Evolutionary conservation across 64 coral and sea anemone genomes (phyloP).

Genomic region (Platygyra sinensis): DNA sequence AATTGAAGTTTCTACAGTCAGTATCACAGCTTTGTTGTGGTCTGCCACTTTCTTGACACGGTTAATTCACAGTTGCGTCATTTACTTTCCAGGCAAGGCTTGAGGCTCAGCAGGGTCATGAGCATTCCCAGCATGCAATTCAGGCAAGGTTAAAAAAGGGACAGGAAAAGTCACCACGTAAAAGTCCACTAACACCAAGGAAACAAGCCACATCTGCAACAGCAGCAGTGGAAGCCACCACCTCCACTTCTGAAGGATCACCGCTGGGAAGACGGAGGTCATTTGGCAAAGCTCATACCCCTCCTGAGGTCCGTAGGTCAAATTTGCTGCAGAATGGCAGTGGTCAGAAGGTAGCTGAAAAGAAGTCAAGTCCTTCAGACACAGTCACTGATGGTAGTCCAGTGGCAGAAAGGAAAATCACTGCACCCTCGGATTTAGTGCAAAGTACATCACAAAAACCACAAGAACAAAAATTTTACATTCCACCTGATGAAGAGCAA

Average conservation of each 20-base stretch:
- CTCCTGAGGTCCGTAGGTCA: conserved; percentile 27
- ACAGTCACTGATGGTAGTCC: conserved; percentile 37
- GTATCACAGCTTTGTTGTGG: too few relatives aligned
- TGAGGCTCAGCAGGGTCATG: conserved; percentile 71
- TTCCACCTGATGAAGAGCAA: background rate
- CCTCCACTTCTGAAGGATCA: background rate
- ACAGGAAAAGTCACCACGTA: background rate
- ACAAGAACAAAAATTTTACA: background rate
- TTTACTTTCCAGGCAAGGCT: conserved; percentile 69
- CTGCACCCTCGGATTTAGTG: background rate
- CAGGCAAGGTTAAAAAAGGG: conserved; percentile 51
- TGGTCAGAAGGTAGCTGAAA: background rate
- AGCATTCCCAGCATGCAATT: conserved; percentile 75
- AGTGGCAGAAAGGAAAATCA: background rate
- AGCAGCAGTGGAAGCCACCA: background rate
- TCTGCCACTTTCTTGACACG: too few relatives aligned
- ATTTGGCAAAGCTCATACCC: conserved; percentile 29
- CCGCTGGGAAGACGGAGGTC: conserved; percentile 36
- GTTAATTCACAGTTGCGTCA: background rate
- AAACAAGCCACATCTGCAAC: background rate
- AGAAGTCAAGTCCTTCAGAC: conserved; percentile 14
- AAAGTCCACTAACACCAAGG: background rate
- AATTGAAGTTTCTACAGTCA: too few relatives aligned
- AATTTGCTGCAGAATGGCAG: background rate
- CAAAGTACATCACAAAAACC: background rate